Evolutionary conservation across 2,113 vertebrate species (phyloP), one percentile per base, ranked within the genome.

Genomic region (Laticauda colubrina): DNA sequence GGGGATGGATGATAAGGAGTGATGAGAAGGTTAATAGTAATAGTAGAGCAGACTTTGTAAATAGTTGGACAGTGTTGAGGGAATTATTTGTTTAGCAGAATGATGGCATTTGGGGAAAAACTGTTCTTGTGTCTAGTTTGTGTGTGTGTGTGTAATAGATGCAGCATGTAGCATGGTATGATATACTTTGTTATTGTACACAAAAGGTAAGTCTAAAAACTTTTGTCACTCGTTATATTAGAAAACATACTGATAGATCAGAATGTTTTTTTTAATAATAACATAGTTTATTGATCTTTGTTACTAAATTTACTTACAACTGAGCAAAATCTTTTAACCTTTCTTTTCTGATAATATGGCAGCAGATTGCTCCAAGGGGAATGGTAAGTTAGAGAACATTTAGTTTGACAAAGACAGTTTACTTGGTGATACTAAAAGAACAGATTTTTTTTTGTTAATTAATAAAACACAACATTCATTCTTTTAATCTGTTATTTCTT

Each of bases 281-380:
- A 93, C 92, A 93, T 85, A 61, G 90, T 94, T 95, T 96, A 88
- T 91, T 91, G 94, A 94, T 95, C 92, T 93, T 69, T 94, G 93
- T 95, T 96, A 95, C 95, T 95, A 93, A 96, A 95, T 95, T 85
- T 96, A 94, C 94, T 95, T 94, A 96, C 95, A 97, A 96, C 96
- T 97, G 96, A 97, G 97, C 94, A 96, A 95, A 89, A 97, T 56
- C 94, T 95, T 29, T 26, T 45, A 94, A 97, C 97, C 96, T 97
- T 97, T 97, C 94, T 97, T 97, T 98, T 97, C 96, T 97, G 93
- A 95, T 94, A 96, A 97, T 97, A 96, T 97, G 95, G 96, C 97
- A 97, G 97, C 97, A 97, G 96, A 96, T 96, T 98, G 96, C 94
- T 97, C 75, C 4, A 95, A 97, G 91, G 96, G 97, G 94, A 97